Percentiles rank a stretch among this genome's conserved stretches.
Evolutionary conservation across 2,113 vertebrate species (phyloP).

Genomic region (Oryctolagus cuniculus): mOryCun1.1 NC_091435.1:96337001-96337500

Average conservation of each 20-base stretch:
- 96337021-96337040: constrained; percentile 24
- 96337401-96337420: neutral
- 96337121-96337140: neutral
- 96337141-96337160: neutral
- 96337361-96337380: neutral
- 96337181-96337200: neutral
- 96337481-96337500: neutral
- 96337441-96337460: neutral
- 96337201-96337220: neutral
- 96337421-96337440: neutral
- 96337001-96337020: neutral
- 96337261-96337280: neutral
- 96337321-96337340: too few species aligned
- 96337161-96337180: neutral
- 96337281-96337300: neutral
- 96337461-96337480: neutral
- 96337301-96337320: neutral
- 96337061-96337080: constrained; percentile 16
- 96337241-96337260: neutral
- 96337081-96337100: neutral
- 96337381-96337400: neutral
- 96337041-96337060: constrained; percentile 35
- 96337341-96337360: neutral
- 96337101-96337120: constrained; percentile 8
- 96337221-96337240: neutral